phyloP scores from a whole-genome alignment of 2,888 invertebrate genomes.

The Arenicola marina region DNA sequence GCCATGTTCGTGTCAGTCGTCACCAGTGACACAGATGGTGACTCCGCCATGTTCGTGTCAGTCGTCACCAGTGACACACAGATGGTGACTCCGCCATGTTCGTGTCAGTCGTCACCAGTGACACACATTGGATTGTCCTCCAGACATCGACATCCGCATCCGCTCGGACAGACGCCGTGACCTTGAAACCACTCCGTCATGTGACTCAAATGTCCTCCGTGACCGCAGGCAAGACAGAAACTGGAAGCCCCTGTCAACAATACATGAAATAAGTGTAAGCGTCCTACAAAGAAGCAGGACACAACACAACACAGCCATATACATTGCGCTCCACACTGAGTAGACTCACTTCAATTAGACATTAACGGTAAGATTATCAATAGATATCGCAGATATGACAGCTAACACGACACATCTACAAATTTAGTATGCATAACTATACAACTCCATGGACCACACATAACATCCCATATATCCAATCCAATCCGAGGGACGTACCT shows the following conservation, averaged over 20 bases:
- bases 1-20: no score
- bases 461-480: neutral
- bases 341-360: neutral
- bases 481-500: constrained; percentile 66
- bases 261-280: neutral
- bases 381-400: no score
- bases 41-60: no score
- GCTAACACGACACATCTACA: neutral
- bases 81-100: no score
- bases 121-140: constrained; percentile 16
- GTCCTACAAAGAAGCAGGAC: neutral
- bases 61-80: no score
- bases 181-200: constrained; percentile 81
- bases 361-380: no score
- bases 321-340: no score
- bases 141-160: constrained; percentile 86
- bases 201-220: constrained; percentile 88
- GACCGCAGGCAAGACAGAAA: constrained; percentile 87
- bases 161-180: constrained; percentile 82
- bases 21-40: no score
- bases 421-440: neutral
- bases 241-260: constrained; percentile 66
- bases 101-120: neutral
- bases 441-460: neutral
- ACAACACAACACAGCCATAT: no score